Evolutionary conservation across 1,140 invertebrate species (phyloP), one percentile per base, ranked within the genome.

Genomic region (Goniozus legneri): DNA sequence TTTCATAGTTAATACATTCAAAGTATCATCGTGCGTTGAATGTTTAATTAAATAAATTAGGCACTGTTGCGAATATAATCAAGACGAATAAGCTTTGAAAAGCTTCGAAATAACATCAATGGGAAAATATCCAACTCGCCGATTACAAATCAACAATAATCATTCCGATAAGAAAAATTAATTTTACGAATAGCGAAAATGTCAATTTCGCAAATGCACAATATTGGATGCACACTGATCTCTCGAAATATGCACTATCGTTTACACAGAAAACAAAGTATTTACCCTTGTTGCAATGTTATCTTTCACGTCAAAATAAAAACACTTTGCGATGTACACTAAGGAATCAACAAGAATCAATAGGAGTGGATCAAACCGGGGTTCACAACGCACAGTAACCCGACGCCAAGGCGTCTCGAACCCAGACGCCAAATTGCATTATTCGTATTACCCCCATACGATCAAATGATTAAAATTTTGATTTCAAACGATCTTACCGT

Each of bases 271-370:
- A 30, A 46, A 30, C 8, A 8, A 8, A 34, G 7, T 46, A 60
- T 44, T 53, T 32, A 56, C 42, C 18, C 14, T 34, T 22, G 24
- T 38, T 18, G 22, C 3, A 42, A 37, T 15, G 32, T 20, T 18
- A 16, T 8, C 12, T 37, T 3, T 33, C 14, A 16, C 8, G n/a
- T n/a, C 3, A 10, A 16, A 21, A 12, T 12, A 18, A n/a, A 31
- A 21, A 20, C 18, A 12, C 6, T 7, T 27, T 36, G 50, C 34
- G 41, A 58, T 44, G 46, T 42, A 52, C 41, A 27, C 41, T 32
- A 22, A 32, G 44, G 48, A 64, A 65, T 65, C 64, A n/a, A n/a
- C n/a, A n/a, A n/a, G n/a, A n/a, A n/a, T n/a, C n/a, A 52, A 65
- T 66, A 64, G 51, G 37, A 47, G 53, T 55, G 58, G 43, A 59